A percentile compares a stretch with the other conserved stretches of the same genome.
These are phyloP conservation scores for Drosophila hydei DNA, from an alignment of 1,140 invertebrate species.

Conservation along the genomic window DNA sequence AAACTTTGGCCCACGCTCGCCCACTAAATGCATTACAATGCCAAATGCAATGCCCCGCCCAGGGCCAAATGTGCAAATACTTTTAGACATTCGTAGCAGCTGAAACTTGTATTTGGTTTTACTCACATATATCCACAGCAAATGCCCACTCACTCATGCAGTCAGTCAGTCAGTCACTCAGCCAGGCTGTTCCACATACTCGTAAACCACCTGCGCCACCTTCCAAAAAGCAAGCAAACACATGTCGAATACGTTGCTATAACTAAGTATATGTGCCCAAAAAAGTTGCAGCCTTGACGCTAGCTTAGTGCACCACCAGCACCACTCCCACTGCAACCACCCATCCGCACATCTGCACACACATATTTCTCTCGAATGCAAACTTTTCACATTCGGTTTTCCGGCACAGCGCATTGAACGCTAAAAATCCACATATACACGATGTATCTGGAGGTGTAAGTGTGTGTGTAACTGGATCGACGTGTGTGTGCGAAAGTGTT, in stretches of 20 bases:
- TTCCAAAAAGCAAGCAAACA: slow-evolving; percentile 34
- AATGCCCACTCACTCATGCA: slow-evolving; percentile 18
- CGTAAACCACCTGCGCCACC: slow-evolving; percentile 13
- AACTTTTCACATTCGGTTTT: slow-evolving; percentile 81
- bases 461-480: slow-evolving; percentile 15
- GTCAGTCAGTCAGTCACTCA: slow-evolving; percentile 13
- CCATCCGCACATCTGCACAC: not conserved
- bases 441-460: slow-evolving; percentile 2
- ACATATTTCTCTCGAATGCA: slow-evolving; percentile 48
- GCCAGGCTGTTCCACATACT: slow-evolving; percentile 58
- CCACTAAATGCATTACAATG: slow-evolving; percentile 76
- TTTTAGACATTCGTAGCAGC: slow-evolving; percentile 38
- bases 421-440: slow-evolving; percentile 46
- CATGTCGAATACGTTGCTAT: slow-evolving; percentile 58
- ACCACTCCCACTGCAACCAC: not conserved
- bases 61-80: slow-evolving; percentile 62
- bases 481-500: slow-evolving; percentile 11
- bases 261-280: slow-evolving; percentile 52
- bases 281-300: slow-evolving; percentile 67
- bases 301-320: slow-evolving; percentile 53
- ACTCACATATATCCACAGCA: slow-evolving; percentile 9
- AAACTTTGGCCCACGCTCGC: slow-evolving; percentile 11
- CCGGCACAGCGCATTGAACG: slow-evolving; percentile 65
- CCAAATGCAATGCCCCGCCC: slow-evolving; percentile 21
- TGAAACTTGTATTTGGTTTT: not conserved